Percentiles rank a stretch among this genome's conserved stretches.
Evolutionary conservation across 2,888 invertebrate species (phyloP).

Genomic region (Ommatoiulus sabulosus): DNA sequence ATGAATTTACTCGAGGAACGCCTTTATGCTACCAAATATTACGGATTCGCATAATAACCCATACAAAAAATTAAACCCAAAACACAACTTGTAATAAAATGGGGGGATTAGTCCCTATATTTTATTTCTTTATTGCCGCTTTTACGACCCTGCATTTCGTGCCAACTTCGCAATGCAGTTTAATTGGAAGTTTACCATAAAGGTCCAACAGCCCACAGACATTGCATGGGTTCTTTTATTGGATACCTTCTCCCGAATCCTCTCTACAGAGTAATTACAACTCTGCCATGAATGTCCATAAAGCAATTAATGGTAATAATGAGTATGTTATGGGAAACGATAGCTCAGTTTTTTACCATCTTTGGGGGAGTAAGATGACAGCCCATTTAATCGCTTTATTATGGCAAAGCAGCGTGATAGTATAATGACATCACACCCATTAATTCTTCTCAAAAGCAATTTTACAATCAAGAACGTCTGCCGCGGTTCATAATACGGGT

Average conservation of each 20-base stretch:
- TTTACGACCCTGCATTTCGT: background rate
- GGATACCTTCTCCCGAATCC: background rate
- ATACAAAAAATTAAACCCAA: background rate
- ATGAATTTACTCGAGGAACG: too few relatives aligned
- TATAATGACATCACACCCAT: conserved; percentile 4
- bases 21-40: too few relatives aligned
- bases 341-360: background rate
- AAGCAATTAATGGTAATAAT: background rate
- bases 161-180: background rate
- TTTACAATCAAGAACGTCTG: background rate
- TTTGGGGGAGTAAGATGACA: background rate
- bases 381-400: background rate
- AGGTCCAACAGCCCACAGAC: background rate
- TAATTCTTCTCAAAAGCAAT: background rate
- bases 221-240: background rate
- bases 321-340: background rate
- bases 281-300: background rate
- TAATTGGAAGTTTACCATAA: background rate
- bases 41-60: too few relatives aligned
- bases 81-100: background rate
- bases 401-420: background rate
- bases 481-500: too few relatives aligned
- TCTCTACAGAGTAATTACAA: background rate
- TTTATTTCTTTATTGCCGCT: background rate
- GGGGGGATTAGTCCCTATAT: background rate